Evolutionary conservation across 2,888 invertebrate genomes (phyloP), one percentile per base, ranked within the genome.

Genomic region (Trichogramma evanescens): DNA sequence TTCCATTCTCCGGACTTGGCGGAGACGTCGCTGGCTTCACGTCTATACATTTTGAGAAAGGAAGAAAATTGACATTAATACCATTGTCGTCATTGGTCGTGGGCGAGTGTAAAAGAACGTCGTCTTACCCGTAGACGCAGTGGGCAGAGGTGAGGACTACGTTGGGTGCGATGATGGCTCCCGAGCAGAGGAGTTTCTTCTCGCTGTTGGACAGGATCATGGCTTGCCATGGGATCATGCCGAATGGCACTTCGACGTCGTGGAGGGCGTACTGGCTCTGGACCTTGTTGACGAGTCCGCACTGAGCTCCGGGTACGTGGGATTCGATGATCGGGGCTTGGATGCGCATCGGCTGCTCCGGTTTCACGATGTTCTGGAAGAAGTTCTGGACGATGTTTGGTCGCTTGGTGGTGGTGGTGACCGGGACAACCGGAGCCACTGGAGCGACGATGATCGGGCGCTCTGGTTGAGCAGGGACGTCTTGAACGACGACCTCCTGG

Each of bases 221-320:
- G 1, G 89, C 91, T 75, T 92, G 91, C 92, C 92, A 92, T 61
- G 92, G 89, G 70, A 91, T 90, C 79, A 91, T 91, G 0, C 86
- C 90, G 74, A 91, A 91, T 72, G 85, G 84, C 0, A 85, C 85
- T 62, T 89, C 87, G 50, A 83, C 71, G 4, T 68, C 70, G 13
- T 58, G 66, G 50, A 70, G 66, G 26, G 70, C 67, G 44, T 75
- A 71, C 57, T 67, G 67, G 26, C 69, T 71, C 75, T 74, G 64
- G 26, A 80, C 80, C 62, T 70, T 66, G 65, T 79, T 77, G 66
- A 75, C 74, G 10, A 77, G 68, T 60, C 80, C 80, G 60, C 80
- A 79, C 52, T 72, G 69, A 51, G 62, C 64, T 40, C 72, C 74
- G 10, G 72, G 74, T 4, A 63, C 61, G 50, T 70, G 70, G 0